Evolutionary conservation across 1,140 invertebrate genomes (phyloP).

Genomic region (Sycophaga agraensis): DNA sequence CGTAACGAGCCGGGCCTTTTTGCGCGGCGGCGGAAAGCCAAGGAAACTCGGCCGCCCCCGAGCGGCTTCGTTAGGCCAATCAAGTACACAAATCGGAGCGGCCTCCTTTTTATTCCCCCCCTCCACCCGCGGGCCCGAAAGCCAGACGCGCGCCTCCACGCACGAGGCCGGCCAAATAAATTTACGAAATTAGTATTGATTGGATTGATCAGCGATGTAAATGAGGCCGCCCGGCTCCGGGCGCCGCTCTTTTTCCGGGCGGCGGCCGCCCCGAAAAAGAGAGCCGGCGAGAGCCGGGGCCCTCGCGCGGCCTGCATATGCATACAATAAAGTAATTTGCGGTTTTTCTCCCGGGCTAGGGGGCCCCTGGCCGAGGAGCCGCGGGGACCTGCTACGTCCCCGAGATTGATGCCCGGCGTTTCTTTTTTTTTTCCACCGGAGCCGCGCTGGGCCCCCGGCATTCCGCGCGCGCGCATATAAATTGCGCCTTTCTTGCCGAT

Average conservation of each 20-base stretch:
- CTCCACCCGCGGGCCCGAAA: no score
- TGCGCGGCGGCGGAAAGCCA: not conserved
- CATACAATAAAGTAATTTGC: conserved; percentile 23
- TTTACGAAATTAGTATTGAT: conserved; percentile 24
- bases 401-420: no score
- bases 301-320: not conserved
- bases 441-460: no score
- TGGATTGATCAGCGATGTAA: conserved; percentile 15
- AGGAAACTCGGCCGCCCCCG: conserved; percentile 34
- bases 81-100: no score
- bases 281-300: no score
- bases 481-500: no score
- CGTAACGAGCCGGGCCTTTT: conserved; percentile 23
- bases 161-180: conserved; percentile 1
- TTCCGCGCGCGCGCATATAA: no score
- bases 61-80: not conserved
- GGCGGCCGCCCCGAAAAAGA: no score
- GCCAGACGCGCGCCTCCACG: no score
- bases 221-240: not conserved
- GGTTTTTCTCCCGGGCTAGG: not conserved
- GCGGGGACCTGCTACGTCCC: no score
- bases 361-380: not conserved
- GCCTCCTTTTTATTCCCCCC: not conserved
- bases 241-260: no score
- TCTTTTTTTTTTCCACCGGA: no score